Conservation (phyloP, 2,113 vertebrate species). For the Poeciliopsis occidentalis region DNA sequence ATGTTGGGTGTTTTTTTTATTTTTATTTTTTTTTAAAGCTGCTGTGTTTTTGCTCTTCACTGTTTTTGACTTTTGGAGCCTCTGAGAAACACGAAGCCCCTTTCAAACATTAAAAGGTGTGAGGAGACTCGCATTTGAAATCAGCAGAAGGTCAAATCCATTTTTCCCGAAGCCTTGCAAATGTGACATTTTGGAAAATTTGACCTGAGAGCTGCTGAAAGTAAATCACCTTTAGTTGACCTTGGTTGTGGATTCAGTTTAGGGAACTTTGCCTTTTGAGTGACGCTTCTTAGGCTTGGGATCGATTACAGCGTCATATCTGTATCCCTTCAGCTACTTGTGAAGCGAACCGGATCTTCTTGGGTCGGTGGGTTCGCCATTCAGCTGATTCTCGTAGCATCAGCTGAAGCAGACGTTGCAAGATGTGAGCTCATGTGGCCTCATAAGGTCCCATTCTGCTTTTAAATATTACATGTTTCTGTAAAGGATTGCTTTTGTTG, state of each 20-base stretch:
- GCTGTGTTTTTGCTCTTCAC: no score
- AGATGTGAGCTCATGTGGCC: background rate
- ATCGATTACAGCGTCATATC: background rate
- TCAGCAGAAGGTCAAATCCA: conserved; percentile 9
- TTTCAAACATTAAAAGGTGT: background rate
- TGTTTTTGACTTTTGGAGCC: background rate
- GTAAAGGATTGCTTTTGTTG: background rate
- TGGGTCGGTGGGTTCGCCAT: no score
- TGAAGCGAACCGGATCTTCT: no score
- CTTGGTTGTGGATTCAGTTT: conserved; percentile 45
- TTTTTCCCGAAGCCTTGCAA: conserved; percentile 2
- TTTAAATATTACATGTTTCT: background rate
- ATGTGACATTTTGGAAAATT: background rate
- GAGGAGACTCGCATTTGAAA: background rate
- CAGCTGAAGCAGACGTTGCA: background rate
- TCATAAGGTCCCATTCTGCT: background rate
- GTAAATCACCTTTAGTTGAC: background rate
- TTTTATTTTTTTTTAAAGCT: no score
- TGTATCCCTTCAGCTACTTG: background rate
- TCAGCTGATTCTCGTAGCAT: no score
- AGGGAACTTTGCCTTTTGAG: background rate
- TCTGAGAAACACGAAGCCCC: background rate
- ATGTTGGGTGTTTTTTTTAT: no score
- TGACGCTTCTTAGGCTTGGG: background rate
- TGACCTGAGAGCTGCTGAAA: background rate